Evolutionary conservation across 2,888 invertebrate genomes (phyloP).

Genomic region (Lissonota sp.): DNA sequence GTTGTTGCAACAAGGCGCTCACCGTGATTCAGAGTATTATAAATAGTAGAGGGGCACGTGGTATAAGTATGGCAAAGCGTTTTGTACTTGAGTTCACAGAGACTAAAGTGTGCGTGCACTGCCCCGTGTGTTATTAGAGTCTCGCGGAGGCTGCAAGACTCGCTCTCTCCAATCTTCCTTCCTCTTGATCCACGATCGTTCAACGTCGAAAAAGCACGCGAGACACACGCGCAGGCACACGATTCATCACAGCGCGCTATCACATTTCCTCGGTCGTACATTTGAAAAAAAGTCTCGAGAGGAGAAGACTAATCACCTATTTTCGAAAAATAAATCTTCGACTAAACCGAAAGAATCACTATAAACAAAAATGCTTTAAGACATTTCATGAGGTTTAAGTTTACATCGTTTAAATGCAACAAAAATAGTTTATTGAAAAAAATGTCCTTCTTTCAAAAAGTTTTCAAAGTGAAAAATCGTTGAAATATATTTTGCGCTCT

Average conservation of each 20-base stretch:
- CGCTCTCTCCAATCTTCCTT: slow-evolving; percentile 11
- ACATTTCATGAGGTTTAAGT: background rate
- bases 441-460: too few relatives aligned
- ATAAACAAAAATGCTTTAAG: too few relatives aligned
- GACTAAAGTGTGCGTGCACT: slow-evolving; percentile 8
- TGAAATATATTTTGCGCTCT: too few relatives aligned
- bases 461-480: too few relatives aligned
- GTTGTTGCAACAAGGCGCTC: slow-evolving; percentile 55
- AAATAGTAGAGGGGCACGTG: slow-evolving; percentile 70
- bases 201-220: background rate
- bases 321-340: background rate
- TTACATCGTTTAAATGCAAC: background rate
- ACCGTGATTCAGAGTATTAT: slow-evolving; percentile 74
- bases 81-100: slow-evolving; percentile 48
- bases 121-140: slow-evolving; percentile 45
- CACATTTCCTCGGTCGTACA: background rate
- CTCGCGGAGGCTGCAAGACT: slow-evolving; percentile 30
- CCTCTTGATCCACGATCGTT: slow-evolving; percentile 26
- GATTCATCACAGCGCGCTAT: background rate
- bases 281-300: background rate
- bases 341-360: background rate
- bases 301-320: background rate
- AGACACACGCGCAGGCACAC: background rate
- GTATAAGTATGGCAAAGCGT: slow-evolving; percentile 52
- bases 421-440: too few relatives aligned